Base-by-base conservation (phyloP, 2,888 invertebrate species). In the Dynastes tityus region DNA sequence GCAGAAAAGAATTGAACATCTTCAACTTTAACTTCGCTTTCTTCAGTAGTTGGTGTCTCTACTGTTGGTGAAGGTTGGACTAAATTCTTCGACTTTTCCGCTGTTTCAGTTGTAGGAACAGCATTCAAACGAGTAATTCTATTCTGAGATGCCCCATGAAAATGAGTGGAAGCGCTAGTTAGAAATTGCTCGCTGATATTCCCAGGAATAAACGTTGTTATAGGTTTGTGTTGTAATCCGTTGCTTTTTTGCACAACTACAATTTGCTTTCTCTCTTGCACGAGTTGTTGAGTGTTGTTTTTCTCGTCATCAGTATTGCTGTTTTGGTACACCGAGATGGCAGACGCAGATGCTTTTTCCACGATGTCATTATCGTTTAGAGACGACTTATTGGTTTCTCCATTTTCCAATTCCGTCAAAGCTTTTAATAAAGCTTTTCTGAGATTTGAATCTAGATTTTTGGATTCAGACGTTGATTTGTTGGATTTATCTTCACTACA, bases 1-100 rank as follows among this genome's bases (percentile, higher is more conserved):
- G 96, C 96, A 82, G 94, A 93, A 85, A 94, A 95, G 71, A 96
- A 95, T 87, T 95, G 95, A 0, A 96, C 95, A 85, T 93, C 91
- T 84, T 92, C 91, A 2, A 93, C 93, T 82, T 93, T 88, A 4
- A 87, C 91, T 87, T 93, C 92, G 77, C 91, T 93, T 75, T 94
- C 86, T 92, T 93, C 88, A 0, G 93, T 94, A n/a, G 94, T 93
- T 75, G 91, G 91, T 0, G 92, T 92, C 2, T 92, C 92, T 0
- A 92, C 91, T 0, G 92, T 91, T 0, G 92, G 79, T 22, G 70
- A 27, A 9, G 79, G 79, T 11, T 77, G 68, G 1, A 75, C 32
- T 9, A 80, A 74, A 68, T 68, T 65, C 45, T 55, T 11, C 51
- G 13, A 61, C 53, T 78, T 78, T 9, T 68, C 92, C 0, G 91